A percentile compares a stretch with the other conserved stretches of the same genome.
These are phyloP conservation scores for Napeogenes sylphis DNA, from an alignment of 2,888 invertebrate genomes.

Conservation along the genomic window DNA sequence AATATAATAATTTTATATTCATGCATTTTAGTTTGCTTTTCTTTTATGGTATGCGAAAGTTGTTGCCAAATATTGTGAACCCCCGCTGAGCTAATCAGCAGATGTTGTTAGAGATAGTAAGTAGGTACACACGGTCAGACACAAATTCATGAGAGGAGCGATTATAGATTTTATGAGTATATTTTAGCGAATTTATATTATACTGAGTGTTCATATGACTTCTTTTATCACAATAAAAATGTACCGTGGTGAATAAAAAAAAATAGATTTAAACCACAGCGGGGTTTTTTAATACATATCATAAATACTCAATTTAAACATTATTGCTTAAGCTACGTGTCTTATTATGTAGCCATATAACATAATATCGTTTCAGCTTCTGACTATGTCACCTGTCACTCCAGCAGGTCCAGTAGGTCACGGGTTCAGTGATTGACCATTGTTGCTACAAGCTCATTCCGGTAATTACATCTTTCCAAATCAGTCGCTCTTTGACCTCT, in stretches of 20 bases:
- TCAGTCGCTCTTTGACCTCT: constrained; percentile 2
- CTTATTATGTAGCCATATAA: not conserved
- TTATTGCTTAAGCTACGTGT: no score
- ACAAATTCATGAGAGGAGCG: not conserved
- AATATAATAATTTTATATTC: no score
- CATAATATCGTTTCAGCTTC: not conserved
- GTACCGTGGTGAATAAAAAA: no score
- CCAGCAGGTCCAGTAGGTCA: constrained; percentile 22
- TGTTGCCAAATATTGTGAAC: constrained; percentile 17
- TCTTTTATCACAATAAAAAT: not conserved
- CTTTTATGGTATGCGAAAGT: constrained; percentile 3
- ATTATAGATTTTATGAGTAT: not conserved
- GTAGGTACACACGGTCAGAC: not conserved
- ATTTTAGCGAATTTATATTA: no score
- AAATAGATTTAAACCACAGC: no score
- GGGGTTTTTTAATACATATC: no score
- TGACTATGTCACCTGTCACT: not conserved
- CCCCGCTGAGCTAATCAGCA: constrained; percentile 22
- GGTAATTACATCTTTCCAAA: constrained; percentile 29
- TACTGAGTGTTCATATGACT: not conserved
- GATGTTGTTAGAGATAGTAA: constrained; percentile 20
- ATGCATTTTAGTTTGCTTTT: not conserved
- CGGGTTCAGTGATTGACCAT: constrained; percentile 33
- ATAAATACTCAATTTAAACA: no score
- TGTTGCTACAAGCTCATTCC: constrained; percentile 27